Percentiles rank a stretch among this genome's conserved stretches.
Conservation (phyloP, 2,797 vertebrate genomes). For the Cyprinella venusta region DNA sequence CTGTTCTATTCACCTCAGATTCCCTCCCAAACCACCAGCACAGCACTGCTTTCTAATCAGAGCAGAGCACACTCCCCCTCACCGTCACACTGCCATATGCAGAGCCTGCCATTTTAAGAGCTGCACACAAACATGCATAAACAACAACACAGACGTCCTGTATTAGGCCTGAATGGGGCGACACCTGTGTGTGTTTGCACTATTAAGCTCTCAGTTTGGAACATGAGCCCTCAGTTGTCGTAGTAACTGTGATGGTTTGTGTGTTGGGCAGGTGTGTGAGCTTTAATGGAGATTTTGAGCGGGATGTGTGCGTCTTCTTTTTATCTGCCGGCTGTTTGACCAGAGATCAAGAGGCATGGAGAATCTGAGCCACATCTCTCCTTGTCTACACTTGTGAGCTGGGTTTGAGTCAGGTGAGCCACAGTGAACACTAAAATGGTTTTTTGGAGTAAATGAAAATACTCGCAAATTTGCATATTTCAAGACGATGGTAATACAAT, state of each 20-base stretch:
- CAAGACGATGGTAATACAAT: not conserved
- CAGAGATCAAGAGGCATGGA: conserved; percentile 51
- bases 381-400: conserved; percentile 41
- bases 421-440: not conserved
- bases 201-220: conserved; percentile 24
- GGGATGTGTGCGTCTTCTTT: conserved; percentile 4
- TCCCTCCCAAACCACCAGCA: conserved; percentile 15
- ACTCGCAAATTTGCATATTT: not conserved
- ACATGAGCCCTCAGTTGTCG: conserved; percentile 17
- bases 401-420: conserved; percentile 51
- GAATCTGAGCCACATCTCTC: conserved; percentile 44
- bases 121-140: conserved; percentile 9
- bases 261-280: conserved; percentile 23
- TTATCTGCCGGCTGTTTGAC: conserved; percentile 47
- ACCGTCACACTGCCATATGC: conserved; percentile 13
- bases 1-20: conserved; percentile 32
- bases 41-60: conserved; percentile 33
- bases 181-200: conserved; percentile 18
- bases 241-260: conserved; percentile 27
- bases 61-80: conserved; percentile 24
- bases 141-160: conserved; percentile 5
- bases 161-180: not conserved
- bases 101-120: conserved; percentile 17
- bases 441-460: not conserved
- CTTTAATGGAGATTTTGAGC: conserved; percentile 2